Percentiles rank a stretch among this genome's conserved stretches.
Conservation (phyloP, 2,113 vertebrate species). For the Pomatorhinus ruficollis region DNA sequence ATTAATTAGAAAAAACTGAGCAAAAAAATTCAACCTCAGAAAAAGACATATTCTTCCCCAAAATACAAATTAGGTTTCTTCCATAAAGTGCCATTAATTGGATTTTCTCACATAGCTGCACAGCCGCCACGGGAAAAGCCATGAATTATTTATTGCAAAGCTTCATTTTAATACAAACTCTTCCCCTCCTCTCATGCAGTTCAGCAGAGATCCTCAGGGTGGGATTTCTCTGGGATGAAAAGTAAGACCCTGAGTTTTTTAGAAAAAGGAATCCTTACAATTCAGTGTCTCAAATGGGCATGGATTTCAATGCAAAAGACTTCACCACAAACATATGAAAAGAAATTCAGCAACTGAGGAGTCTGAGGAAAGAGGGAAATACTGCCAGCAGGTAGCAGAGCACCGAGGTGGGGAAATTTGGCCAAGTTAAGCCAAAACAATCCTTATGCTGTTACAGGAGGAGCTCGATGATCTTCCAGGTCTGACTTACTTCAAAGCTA, state of each 20-base stretch:
- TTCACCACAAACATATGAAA: not conserved
- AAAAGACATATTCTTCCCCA: not conserved
- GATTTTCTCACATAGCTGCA: not conserved
- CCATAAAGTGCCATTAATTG: not conserved
- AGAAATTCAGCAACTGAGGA: not conserved
- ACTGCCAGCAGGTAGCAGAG: not conserved
- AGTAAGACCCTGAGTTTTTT: not conserved
- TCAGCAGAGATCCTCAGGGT: not conserved
- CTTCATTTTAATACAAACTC: not conserved
- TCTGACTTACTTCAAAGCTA: not conserved
- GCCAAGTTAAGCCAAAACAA: not conserved
- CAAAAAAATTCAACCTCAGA: not conserved
- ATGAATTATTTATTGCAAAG: not conserved
- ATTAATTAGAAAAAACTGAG: not conserved
- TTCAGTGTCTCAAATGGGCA: not conserved
- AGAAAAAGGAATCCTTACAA: not conserved
- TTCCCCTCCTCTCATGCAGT: not conserved
- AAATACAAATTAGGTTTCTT: not conserved
- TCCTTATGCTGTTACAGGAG: not conserved
- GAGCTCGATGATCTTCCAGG: not conserved
- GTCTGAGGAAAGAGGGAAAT: not conserved
- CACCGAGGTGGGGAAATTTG: not conserved
- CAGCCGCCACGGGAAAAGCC: not conserved
- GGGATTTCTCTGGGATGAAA: not conserved
- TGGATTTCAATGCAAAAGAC: not conserved